Evolutionary conservation across 2,888 invertebrate genomes (phyloP).

Genomic region (Pristionchus mayeri): DNA sequence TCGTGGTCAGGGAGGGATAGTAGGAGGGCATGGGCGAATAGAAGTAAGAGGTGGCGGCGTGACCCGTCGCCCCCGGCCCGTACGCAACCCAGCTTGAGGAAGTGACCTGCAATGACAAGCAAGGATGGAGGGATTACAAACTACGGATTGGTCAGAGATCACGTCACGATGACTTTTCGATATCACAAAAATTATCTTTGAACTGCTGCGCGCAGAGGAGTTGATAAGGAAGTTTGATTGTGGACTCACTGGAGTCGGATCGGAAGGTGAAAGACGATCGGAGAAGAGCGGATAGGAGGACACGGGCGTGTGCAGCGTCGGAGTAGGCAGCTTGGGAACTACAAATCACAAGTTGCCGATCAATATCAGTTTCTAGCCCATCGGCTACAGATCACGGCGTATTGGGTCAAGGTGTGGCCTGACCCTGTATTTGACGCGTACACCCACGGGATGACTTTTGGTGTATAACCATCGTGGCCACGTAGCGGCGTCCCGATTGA

Average conservation of each 20-base stretch:
- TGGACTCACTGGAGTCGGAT: constrained; percentile 25
- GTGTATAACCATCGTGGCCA: background rate
- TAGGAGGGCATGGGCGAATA: constrained; percentile 44
- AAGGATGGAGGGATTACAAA: background rate
- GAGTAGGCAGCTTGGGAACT: constrained; percentile 25
- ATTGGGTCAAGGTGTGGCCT: background rate
- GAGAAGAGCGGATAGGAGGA: constrained; percentile 43
- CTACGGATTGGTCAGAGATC: constrained; percentile 32
- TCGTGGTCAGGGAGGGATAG: background rate
- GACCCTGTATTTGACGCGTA: background rate
- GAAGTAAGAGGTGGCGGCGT: constrained; percentile 53
- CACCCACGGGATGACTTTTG: background rate
- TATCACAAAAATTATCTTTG: constrained; percentile 38
- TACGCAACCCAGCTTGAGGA: constrained; percentile 49
- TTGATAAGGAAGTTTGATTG: constrained; percentile 18
- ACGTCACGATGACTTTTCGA: constrained; percentile 17
- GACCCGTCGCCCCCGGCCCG: constrained; percentile 56
- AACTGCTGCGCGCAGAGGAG: background rate
- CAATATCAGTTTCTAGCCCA: no score
- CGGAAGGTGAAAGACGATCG: constrained; percentile 38
- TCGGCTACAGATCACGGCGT: no score
- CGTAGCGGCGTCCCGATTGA: background rate
- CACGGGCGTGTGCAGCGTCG: background rate
- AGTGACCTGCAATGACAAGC: constrained; percentile 29
- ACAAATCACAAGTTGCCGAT: no score